Conservation (phyloP, 1,140 invertebrate genomes). For the Heliconius nattereri region DNA sequence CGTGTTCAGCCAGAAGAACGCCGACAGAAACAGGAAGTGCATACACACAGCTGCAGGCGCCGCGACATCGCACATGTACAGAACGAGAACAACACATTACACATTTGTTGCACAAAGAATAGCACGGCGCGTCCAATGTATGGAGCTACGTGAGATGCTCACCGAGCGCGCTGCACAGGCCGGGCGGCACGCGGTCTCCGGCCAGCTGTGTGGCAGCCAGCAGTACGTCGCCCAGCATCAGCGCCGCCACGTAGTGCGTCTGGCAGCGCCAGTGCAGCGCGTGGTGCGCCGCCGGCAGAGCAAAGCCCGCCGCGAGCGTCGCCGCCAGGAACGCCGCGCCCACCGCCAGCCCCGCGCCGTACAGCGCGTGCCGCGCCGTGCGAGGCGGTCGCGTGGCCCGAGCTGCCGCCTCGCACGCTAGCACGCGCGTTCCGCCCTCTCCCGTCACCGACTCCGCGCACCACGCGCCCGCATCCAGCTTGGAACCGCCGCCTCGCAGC, state of each 20-base stretch:
- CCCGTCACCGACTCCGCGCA: conserved; percentile 83
- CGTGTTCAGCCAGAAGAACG: conserved; percentile 98
- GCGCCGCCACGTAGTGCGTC: conserved; percentile 90
- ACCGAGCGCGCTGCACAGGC: conserved; percentile 85
- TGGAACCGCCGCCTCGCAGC: conserved; percentile 50
- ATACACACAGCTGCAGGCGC: conserved; percentile 87
- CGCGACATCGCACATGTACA: conserved; percentile 78
- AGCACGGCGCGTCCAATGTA: neutral
- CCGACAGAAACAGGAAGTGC: conserved; percentile 96
- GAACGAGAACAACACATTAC: conserved; percentile 37
- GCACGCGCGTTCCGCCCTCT: conserved; percentile 78
- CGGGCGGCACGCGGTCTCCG: conserved; percentile 81
- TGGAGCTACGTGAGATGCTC: conserved; percentile 57
- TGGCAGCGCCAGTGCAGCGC: conserved; percentile 92
- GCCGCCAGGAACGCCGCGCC: conserved; percentile 89
- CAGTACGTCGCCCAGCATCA: conserved; percentile 88
- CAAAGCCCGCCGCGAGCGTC: conserved; percentile 87
- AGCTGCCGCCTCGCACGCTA: conserved; percentile 82
- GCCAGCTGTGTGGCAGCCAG: conserved; percentile 88
- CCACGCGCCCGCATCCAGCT: conserved; percentile 80
- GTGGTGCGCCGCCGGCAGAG: conserved; percentile 90
- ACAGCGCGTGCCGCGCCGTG: conserved; percentile 75
- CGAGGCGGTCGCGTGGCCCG: conserved; percentile 77
- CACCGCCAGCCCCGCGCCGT: conserved; percentile 88
- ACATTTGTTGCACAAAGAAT: conserved; percentile 14